Evolutionary conservation across 2,888 invertebrate species (phyloP).

Genomic region (Microctonus brassicae): DNA sequence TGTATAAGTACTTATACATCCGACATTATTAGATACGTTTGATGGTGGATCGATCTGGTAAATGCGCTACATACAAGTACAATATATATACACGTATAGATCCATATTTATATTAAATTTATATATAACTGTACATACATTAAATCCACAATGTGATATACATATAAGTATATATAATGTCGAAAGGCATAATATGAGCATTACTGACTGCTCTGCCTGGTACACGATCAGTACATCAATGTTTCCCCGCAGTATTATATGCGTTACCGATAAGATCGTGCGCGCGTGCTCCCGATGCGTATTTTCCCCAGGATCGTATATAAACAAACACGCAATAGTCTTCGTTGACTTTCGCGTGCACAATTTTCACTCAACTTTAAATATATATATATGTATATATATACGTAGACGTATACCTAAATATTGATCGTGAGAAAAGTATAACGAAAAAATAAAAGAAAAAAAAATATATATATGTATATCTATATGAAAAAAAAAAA

Average conservation of each 20-base stretch:
- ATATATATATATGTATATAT: neutral
- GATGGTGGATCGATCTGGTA: neutral
- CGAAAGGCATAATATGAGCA: constrained; percentile 23
- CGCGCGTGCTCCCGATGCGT: constrained; percentile 6
- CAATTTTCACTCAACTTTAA: neutral
- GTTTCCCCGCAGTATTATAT: constrained; percentile 4
- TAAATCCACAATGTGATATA: no score
- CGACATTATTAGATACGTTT: neutral
- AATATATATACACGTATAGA: neutral
- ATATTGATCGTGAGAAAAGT: neutral
- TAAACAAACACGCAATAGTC: constrained; percentile 16
- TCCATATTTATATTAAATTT: neutral
- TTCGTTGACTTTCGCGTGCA: constrained; percentile 1
- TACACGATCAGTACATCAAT: constrained; percentile 21
- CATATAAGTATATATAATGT: neutral
- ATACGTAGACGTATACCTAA: neutral
- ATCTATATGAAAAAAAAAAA: no score
- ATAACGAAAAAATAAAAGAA: neutral
- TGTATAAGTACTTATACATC: neutral
- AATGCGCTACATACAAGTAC: no score
- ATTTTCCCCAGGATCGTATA: constrained; percentile 10
- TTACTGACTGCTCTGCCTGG: constrained; percentile 25
- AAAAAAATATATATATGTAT: no score
- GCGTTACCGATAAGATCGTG: constrained; percentile 12
- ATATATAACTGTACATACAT: neutral